phyloP scores from a whole-genome alignment of 2,888 invertebrate genomes.

The Tachystola acroxantha region DNA sequence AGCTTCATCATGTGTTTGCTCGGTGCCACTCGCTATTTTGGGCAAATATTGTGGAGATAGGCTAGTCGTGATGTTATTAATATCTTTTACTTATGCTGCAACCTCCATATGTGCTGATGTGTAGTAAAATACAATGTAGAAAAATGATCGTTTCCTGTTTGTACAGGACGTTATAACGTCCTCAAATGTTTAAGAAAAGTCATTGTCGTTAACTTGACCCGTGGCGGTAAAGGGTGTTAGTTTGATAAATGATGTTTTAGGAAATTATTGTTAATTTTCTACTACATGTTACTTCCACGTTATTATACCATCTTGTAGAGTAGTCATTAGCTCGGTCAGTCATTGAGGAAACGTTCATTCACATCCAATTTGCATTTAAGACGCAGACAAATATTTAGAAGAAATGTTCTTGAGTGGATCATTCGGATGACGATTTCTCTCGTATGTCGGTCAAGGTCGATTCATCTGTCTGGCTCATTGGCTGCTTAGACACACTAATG shows the following conservation, averaged over 20 bases:
- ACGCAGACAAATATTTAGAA: constrained; percentile 25
- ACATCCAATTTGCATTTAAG: constrained; percentile 9
- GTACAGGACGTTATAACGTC: too few relatives aligned
- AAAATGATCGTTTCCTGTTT: too few relatives aligned
- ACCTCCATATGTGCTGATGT: not conserved
- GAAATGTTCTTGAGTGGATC: constrained; percentile 27
- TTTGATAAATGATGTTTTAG: too few relatives aligned
- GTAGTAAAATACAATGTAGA: too few relatives aligned
- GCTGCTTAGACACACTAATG: constrained; percentile 15
- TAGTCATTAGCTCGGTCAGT: constrained; percentile 2
- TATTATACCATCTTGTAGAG: too few relatives aligned
- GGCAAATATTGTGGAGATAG: not conserved
- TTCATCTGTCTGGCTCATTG: constrained; percentile 31
- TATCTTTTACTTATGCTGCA: not conserved
- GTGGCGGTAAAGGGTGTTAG: too few relatives aligned
- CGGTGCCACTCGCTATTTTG: not conserved
- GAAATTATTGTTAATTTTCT: too few relatives aligned
- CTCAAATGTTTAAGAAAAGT: too few relatives aligned
- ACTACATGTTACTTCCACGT: too few relatives aligned
- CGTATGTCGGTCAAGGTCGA: constrained; percentile 61
- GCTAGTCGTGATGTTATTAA: not conserved
- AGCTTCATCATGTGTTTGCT: constrained; percentile 7
- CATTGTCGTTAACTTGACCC: too few relatives aligned
- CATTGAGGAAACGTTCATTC: constrained; percentile 13
- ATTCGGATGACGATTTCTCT: constrained; percentile 66